Conservation (phyloP, 2,797 vertebrate species). For the Oceanodroma leucorhoa region DNA sequence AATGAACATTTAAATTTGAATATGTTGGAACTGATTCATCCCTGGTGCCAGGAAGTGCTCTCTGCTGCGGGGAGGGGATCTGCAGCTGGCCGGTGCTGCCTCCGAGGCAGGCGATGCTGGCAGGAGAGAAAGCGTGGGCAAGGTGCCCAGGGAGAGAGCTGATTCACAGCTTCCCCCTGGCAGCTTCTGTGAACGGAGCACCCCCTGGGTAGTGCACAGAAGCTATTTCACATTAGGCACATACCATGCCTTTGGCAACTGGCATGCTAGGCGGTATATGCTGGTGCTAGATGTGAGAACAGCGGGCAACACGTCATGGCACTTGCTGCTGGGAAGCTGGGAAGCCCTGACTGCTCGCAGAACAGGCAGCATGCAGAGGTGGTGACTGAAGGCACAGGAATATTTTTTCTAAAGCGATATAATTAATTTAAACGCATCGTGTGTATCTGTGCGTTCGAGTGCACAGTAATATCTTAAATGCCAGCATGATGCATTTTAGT, state of each 20-base stretch:
- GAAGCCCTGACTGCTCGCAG: constrained; percentile 22
- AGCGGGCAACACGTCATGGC: constrained; percentile 22
- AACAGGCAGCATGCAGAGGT: constrained; percentile 36
- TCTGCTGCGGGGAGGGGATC: background rate
- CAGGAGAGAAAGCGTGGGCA: constrained; percentile 43
- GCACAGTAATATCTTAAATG: constrained; percentile 2
- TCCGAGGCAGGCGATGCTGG: constrained; percentile 40
- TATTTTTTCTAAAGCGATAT: background rate
- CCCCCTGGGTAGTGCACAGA: constrained; percentile 34
- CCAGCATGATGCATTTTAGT: constrained; percentile 14
- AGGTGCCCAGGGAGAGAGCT: constrained; percentile 25
- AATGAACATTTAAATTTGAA: constrained; percentile 36
- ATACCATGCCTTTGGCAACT: constrained; percentile 39
- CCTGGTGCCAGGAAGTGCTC: constrained; percentile 30
- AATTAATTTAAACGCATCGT: constrained; percentile 25
- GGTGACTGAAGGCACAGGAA: constrained; percentile 10
- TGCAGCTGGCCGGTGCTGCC: constrained; percentile 50
- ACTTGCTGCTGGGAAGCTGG: constrained; percentile 16
- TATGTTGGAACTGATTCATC: constrained; percentile 47
- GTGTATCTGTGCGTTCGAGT: background rate
- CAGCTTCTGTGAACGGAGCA: constrained; percentile 36
- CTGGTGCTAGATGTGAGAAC: constrained; percentile 41
- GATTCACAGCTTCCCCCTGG: constrained; percentile 61
- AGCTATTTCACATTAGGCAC: constrained; percentile 22
- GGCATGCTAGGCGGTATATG: background rate